These are phyloP conservation scores for Cherax quadricarinatus DNA, from an alignment of 1,140 invertebrate species.

Conservation along the genomic window DNA sequence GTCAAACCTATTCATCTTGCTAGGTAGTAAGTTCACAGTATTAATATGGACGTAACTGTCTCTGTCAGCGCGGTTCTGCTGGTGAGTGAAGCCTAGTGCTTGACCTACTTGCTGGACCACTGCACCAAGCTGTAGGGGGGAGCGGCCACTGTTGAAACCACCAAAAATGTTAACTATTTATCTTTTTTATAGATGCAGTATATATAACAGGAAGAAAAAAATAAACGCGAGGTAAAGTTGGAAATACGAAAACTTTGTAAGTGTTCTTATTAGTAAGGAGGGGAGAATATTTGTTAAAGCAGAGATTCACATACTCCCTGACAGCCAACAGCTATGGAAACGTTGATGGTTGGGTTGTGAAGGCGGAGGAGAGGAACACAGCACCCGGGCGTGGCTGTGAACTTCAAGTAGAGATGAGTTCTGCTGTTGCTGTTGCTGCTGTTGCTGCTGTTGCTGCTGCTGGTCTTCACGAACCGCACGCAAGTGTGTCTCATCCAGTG, in stretches of 20 bases:
- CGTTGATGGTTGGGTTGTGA: background rate
- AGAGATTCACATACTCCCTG: conserved; percentile 1
- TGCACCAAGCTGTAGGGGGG: conserved; percentile 65
- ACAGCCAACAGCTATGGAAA: background rate
- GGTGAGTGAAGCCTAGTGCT: conserved; percentile 77
- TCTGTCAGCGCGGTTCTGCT: conserved; percentile 77
- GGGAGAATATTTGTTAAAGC: background rate
- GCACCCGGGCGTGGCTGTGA: background rate
- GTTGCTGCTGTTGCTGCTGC: background rate
- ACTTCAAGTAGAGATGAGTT: background rate
- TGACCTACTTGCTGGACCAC: conserved; percentile 76
- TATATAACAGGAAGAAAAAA: background rate
- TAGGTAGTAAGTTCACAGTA: conserved; percentile 74
- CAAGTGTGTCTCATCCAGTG: conserved; percentile 52
- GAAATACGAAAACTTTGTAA: background rate
- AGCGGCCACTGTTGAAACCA: background rate
- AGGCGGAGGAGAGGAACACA: background rate
- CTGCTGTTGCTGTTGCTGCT: no score
- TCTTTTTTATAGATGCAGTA: background rate
- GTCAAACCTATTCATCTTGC: conserved; percentile 56
- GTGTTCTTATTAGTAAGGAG: background rate
- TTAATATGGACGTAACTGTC: conserved; percentile 76
- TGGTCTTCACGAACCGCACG: conserved; percentile 19
- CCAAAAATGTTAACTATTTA: background rate
- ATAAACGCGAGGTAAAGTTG: background rate